Base-by-base conservation (phyloP, 2,797 vertebrate species). In the Anabacerthia variegaticeps region DNA sequence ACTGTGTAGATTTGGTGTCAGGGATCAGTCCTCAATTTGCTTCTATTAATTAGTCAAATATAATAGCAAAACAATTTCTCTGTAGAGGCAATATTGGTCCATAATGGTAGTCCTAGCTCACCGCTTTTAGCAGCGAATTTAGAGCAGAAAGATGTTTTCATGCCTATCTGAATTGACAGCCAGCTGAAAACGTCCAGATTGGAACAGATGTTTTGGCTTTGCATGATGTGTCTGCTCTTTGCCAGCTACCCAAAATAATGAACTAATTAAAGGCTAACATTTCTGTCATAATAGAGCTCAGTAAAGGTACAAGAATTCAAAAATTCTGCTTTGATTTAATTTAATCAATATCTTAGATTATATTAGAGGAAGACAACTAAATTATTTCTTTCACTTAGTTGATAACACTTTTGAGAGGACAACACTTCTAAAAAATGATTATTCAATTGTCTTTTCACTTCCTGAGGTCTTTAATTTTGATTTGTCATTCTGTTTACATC, bases 131-230 rank as follows among this genome's bases (percentile, higher is more conserved):
- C 19, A 39, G 12, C n/a, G 49, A 80, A 82, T 93, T 79, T 51
- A 52, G 76, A 86, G 68, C 65, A 79, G 26, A 85, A 67, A 9
- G 61, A 68, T 77, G 14, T 88, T 93, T 92, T 90, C 65, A 61
- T 56, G 49, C 54, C 77, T 87, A 71, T 80, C 18, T 74, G 74
- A 86, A 87, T 9, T 88, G 94, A 89, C 93, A 91, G 71, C 26
- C 74, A 58, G 41, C 44, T 90, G 85, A 82, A 90, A 87, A 71
- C 0, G 0, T 79, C 83, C 85, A 79, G 52, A 32, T 28, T 2
- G 0, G 89, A 92, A 88, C 87, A 96, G 93, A 93, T 92, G 93
- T 94, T 96, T 91, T 85, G 51, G 23, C 34, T 87, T 89, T 87
- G 56, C 77, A 41, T 79, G 54, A 86, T 51, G 32, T 26, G 16